Conservation (phyloP, 2,888 invertebrate genomes). For the Anticlea derivata region DNA sequence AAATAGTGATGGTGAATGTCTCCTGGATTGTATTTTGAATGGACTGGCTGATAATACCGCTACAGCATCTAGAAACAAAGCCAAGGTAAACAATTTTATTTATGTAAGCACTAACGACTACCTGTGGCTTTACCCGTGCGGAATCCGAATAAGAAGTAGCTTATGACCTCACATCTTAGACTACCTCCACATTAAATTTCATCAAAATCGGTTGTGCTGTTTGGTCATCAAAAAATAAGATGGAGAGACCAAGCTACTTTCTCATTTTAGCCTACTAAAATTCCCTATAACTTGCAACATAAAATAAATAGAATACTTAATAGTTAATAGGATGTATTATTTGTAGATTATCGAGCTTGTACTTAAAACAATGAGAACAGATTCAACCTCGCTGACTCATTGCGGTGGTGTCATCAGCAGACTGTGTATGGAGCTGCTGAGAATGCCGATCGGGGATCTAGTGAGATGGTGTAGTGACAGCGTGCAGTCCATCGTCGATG, state of each 20-base stretch:
- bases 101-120: not conserved
- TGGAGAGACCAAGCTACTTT: too few species aligned
- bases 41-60: constrained; percentile 56
- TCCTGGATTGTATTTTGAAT: constrained; percentile 65
- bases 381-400: constrained; percentile 65
- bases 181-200: too few species aligned
- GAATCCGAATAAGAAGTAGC: too few species aligned
- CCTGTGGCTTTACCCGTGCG: too few species aligned
- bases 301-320: too few species aligned
- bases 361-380: constrained; percentile 58
- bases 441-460: constrained; percentile 54
- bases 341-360: constrained; percentile 62
- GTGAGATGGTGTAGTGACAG: constrained; percentile 68
- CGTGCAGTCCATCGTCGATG: constrained; percentile 69
- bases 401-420: constrained; percentile 66
- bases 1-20: constrained; percentile 62
- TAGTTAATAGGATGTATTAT: too few species aligned
- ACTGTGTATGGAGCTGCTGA: constrained; percentile 63
- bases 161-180: too few species aligned
- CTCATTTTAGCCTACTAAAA: too few species aligned
- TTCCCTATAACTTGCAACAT: too few species aligned
- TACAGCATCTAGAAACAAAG: constrained; percentile 47
- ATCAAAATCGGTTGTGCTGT: too few species aligned
- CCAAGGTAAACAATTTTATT: constrained; percentile 50
- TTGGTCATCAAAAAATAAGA: too few species aligned